Evolutionary conservation across 2,113 vertebrate species (phyloP), one percentile per base, ranked within the genome.

Genomic region (Junco hyemalis): DNA sequence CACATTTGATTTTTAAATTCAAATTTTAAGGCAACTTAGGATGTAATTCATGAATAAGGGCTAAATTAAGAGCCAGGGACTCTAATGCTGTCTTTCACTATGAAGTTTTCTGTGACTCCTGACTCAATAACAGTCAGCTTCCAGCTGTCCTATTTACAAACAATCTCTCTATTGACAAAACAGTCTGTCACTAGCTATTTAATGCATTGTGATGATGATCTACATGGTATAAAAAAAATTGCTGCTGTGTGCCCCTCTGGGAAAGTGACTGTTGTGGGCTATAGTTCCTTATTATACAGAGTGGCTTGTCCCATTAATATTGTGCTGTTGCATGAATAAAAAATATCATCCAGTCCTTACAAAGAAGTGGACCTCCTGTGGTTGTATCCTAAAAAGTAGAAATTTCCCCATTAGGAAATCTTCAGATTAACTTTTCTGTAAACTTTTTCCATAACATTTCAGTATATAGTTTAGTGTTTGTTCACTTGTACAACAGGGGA

Each of bases 161-260:
- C 66, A 95, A 86, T 60, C 81, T 92, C 70, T 90, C 96, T 92
- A 92, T 96, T 97, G 97, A 93, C 83, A 93, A 95, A 92, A 83
- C 83, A 86, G 59, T 91, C 96, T 97, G 96, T 96, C 96, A 94
- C 81, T 74, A 96, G 78, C 69, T 96, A 92, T 90, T 91, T 95
- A 79, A 92, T 89, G 94, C 94, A 82, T 54, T 97, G 90, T 81
- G 83, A 91, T 79, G 81, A 93, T 93, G 92, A 95, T 88, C 87
- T 96, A 38, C 72, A 54, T 44, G 57, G 64, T 86, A 95, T 79
- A 82, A 86, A 79, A 94, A 94, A 91, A 79, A 82, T 33, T n/a
- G 35, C 31, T 80, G 14, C 57, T 91, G 8, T 71, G 53, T 69
- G 81, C 8, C 77, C 93, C 69, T 64, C 45, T 33, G 85, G 93